Conservation (phyloP, 2,113 vertebrate species). For the Theropithecus gelada region DNA sequence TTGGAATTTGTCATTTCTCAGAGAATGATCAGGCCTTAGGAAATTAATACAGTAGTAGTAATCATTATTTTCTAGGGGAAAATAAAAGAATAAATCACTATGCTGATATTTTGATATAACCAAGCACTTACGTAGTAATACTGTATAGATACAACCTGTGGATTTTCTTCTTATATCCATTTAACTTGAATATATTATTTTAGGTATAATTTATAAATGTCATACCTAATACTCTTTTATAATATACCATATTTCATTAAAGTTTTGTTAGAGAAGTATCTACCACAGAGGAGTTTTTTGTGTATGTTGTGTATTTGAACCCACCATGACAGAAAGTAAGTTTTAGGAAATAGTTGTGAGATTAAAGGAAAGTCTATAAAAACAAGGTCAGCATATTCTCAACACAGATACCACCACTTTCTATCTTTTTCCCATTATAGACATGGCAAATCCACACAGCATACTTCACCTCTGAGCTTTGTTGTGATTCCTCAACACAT, state of each 20-base stretch:
- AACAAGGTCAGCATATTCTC: neutral
- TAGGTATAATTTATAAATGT: constrained; percentile 2
- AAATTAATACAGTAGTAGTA: neutral
- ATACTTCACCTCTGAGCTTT: neutral
- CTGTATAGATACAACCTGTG: neutral
- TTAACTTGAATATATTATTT: neutral
- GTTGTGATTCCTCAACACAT: neutral
- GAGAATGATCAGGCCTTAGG: neutral
- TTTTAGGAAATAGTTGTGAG: neutral
- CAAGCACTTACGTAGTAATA: neutral
- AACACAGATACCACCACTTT: neutral
- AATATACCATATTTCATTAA: neutral
- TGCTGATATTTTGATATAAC: neutral
- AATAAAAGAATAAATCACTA: constrained; percentile 6
- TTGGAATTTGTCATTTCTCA: constrained; percentile 12
- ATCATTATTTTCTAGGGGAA: neutral
- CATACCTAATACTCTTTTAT: neutral
- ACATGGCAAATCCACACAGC: neutral
- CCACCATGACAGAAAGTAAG: neutral
- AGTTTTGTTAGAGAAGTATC: neutral
- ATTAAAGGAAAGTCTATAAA: neutral
- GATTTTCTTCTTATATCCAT: constrained; percentile 10
- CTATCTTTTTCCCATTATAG: neutral
- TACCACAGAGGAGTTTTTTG: neutral
- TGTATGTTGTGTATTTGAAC: constrained; percentile 23